Conservation (phyloP, 2,888 invertebrate genomes). For the Ormyrus rosae region DNA sequence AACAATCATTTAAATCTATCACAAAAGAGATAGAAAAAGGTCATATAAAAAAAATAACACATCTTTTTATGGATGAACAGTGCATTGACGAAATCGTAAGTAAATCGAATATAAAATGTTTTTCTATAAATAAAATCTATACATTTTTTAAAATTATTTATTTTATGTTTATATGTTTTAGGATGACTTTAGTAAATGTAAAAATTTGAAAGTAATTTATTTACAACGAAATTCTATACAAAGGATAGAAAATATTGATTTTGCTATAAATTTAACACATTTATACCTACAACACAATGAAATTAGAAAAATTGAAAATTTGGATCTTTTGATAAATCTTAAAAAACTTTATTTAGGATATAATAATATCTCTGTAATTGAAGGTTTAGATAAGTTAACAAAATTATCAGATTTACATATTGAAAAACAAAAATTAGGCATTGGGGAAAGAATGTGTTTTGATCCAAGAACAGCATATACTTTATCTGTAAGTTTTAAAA, state of each 20-base stretch:
- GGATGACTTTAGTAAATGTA: slow-evolving; percentile 72
- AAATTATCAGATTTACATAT: slow-evolving; percentile 82
- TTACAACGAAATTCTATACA: slow-evolving; percentile 89
- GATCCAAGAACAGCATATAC: slow-evolving; percentile 80
- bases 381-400: slow-evolving; percentile 81
- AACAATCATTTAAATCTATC: slow-evolving; percentile 65
- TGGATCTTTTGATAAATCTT: slow-evolving; percentile 81
- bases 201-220: slow-evolving; percentile 82
- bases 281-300: slow-evolving; percentile 87
- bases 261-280: slow-evolving; percentile 81
- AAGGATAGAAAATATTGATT: slow-evolving; percentile 84
- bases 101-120: slow-evolving; percentile 50
- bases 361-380: slow-evolving; percentile 83
- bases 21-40: slow-evolving; percentile 64
- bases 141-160: background rate
- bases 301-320: slow-evolving; percentile 83
- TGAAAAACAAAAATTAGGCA: slow-evolving; percentile 80
- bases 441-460: slow-evolving; percentile 81
- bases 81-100: slow-evolving; percentile 79
- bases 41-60: slow-evolving; percentile 70
- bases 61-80: slow-evolving; percentile 80
- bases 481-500: slow-evolving; percentile 77
- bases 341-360: slow-evolving; percentile 87
- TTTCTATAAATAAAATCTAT: slow-evolving; percentile 4
- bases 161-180: slow-evolving; percentile 58